Evolutionary conservation across 2,113 vertebrate species (phyloP), one percentile per base, ranked within the genome.

Genomic region (Percina caprodes): DNA sequence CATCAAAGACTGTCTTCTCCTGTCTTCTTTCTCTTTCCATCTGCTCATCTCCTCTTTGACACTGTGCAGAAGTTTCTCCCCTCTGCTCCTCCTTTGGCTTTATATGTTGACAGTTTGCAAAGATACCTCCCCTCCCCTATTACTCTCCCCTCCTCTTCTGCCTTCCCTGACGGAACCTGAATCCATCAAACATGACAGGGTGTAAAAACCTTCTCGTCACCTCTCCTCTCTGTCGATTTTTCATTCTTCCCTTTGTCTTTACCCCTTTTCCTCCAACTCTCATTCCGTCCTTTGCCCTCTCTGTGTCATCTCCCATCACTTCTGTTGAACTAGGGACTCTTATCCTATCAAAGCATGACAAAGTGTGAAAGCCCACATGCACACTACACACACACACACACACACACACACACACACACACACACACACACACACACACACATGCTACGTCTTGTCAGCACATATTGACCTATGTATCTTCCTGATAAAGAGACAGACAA

Each of bases 341-440:
- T 42, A 39, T 54, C 48, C 74, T 60, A 35, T 88, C 68, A 86
- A 78, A 76, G 30, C 75, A 65, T 48, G 84, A 74, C 84, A 72
- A 73, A 66, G 83, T 86, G 87, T 85, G 76, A 88, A 86, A 70
- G 35, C 59, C 16, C 42, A 65, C 62, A 33, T 46, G 24, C 62
- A 58, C 59, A 55, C 48, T 1, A 3, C 54, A 65, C 70, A 73
- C 73, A 39, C 68, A 48, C 46, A 48, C 39, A 66, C 68, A 55
- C 26, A 24, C 49, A 49, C 52, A 45, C 21, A 19, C 6, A 39
- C 1, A 55, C 33, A 5, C 56, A 67, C 74, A 62, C 65, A 63
- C 59, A 48, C 63, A 26, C 45, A 51, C 48, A 54, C 48, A 14
- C 30, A 74, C 45, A 74, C 23, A 48, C 51, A 30, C 45, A 19